A percentile compares a stretch with the other conserved stretches of the same genome.
These are phyloP conservation scores for Pipistrellus pygmaeus DNA, from an alignment of 2,797 vertebrate genomes.

Conservation along the genomic window DNA sequence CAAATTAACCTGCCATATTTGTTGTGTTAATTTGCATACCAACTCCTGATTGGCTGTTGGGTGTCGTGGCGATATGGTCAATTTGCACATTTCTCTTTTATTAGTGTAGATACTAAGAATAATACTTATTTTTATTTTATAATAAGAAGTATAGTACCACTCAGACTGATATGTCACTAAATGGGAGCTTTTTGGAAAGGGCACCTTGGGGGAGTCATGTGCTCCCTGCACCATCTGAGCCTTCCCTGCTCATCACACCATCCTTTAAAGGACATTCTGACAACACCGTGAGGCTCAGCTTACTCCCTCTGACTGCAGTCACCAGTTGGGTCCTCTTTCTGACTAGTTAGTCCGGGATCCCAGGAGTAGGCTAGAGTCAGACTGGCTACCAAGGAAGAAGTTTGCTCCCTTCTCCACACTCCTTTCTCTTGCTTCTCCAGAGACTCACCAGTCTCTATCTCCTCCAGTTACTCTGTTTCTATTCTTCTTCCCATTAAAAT, in stretches of 20 bases:
- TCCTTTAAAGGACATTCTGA: background rate
- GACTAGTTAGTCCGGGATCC: background rate
- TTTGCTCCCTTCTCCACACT: background rate
- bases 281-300: background rate
- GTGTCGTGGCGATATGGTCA: no score
- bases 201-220: background rate
- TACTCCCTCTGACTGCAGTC: background rate
- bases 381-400: background rate
- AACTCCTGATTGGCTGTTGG: no score
- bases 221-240: background rate
- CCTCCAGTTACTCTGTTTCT: background rate
- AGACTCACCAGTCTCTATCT: background rate
- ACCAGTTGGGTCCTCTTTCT: background rate
- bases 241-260: background rate
- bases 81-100: no score
- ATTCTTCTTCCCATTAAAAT: conserved; percentile 17
- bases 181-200: background rate
- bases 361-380: background rate
- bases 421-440: background rate
- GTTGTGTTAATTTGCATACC: no score
- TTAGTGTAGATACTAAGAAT: background rate
- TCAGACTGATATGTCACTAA: background rate
- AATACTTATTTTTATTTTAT: background rate
- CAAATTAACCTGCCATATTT: no score
- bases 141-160: background rate